These are phyloP conservation scores for Sussaba pulchella DNA, from an alignment of 2,888 invertebrate species.

Conservation along the genomic window DNA sequence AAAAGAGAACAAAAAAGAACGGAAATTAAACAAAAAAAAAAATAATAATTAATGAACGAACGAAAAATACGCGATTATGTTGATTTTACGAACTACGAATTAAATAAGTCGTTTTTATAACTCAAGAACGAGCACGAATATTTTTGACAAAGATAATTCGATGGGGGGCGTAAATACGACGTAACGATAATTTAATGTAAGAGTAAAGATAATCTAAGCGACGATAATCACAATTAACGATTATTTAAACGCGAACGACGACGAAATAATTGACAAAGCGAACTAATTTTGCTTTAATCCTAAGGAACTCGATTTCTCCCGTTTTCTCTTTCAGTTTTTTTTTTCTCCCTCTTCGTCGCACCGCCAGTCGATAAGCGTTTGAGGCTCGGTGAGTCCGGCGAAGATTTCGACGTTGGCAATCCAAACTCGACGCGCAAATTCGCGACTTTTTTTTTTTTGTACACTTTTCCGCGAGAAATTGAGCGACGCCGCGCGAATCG, in stretches of 20 bases:
- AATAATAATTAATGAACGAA: slow-evolving; percentile 28
- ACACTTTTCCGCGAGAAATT: slow-evolving; percentile 35
- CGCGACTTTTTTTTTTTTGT: slow-evolving; percentile 13
- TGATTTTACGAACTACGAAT: slow-evolving; percentile 35
- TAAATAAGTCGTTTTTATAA: slow-evolving; percentile 43
- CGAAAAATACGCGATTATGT: slow-evolving; percentile 20
- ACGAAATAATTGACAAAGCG: slow-evolving; percentile 59
- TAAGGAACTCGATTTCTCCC: slow-evolving; percentile 64
- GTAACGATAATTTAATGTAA: slow-evolving; percentile 54
- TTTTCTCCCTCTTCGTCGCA: background rate
- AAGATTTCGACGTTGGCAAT: slow-evolving; percentile 4
- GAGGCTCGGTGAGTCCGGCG: background rate
- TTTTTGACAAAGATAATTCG: slow-evolving; percentile 10
- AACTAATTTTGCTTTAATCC: slow-evolving; percentile 66
- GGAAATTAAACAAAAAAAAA: slow-evolving; percentile 10
- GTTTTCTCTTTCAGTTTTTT: slow-evolving; percentile 18
- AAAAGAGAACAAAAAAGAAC: slow-evolving; percentile 35
- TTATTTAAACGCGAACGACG: slow-evolving; percentile 56
- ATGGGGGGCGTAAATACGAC: slow-evolving; percentile 53
- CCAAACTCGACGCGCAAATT: slow-evolving; percentile 22
- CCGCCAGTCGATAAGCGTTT: background rate
- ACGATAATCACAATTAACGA: slow-evolving; percentile 53
- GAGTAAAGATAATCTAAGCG: slow-evolving; percentile 45
- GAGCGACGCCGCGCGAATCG: slow-evolving; percentile 22
- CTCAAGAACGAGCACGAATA: slow-evolving; percentile 35